Conservation (phyloP, 2,888 invertebrate genomes). For the Lithophane socia region DNA sequence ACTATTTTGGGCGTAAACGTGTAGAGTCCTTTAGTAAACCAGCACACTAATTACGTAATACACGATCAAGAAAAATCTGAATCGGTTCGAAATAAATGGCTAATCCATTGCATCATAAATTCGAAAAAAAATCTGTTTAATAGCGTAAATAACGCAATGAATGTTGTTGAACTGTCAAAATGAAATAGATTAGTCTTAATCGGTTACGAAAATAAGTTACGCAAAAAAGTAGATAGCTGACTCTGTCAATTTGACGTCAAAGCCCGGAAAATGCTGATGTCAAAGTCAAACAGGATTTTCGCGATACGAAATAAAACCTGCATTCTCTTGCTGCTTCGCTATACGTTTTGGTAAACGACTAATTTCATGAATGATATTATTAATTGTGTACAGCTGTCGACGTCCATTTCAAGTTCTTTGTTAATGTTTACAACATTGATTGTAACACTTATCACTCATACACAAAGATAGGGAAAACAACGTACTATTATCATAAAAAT, state of each 20-base stretch:
- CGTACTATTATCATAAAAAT: constrained; percentile 39
- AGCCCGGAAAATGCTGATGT: not conserved
- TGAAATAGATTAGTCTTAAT: no score
- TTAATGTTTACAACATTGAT: constrained; percentile 30
- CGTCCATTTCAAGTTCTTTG: constrained; percentile 43
- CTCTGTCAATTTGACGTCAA: not conserved
- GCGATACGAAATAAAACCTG: not conserved
- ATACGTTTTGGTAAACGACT: not conserved
- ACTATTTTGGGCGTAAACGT: not conserved
- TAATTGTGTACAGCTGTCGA: not conserved
- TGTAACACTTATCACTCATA: constrained; percentile 37
- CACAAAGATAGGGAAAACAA: constrained; percentile 23
- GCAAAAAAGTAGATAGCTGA: not conserved
- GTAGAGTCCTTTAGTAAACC: not conserved
- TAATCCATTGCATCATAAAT: no score
- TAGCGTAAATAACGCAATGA: no score
- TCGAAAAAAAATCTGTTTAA: no score
- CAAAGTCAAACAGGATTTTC: not conserved
- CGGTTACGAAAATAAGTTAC: no score
- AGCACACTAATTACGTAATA: no score
- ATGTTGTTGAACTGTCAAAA: no score
- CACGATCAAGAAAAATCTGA: no score
- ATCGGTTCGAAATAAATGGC: no score
- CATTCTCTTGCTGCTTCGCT: not conserved
- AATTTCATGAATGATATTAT: not conserved